Percentiles rank a stretch among this genome's conserved stretches.
Conservation (phyloP, 2,797 vertebrate species). For the Macropus fuliginosus region DNA sequence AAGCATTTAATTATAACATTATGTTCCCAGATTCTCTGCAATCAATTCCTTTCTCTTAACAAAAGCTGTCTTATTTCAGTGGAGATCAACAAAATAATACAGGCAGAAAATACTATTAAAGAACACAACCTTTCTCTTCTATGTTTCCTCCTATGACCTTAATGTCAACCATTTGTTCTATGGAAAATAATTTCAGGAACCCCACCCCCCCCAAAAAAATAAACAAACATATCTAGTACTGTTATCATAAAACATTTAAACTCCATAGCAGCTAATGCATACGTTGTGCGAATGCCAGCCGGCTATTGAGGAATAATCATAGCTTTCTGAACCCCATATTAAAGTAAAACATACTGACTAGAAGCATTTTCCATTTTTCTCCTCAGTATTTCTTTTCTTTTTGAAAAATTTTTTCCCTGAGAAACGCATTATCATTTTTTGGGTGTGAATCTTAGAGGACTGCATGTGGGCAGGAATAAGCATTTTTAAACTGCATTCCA, state of each 20-base stretch:
- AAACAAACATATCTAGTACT: conserved; percentile 36
- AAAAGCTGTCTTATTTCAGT: conserved; percentile 39
- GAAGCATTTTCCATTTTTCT: conserved; percentile 32
- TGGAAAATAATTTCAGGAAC: background rate
- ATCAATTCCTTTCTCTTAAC: background rate
- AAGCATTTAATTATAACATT: conserved; percentile 12
- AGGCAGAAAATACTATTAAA: conserved; percentile 16
- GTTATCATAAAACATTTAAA: conserved; percentile 38
- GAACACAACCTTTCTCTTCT: background rate
- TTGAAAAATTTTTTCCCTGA: conserved; percentile 28
- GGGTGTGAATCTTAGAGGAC: conserved; percentile 24
- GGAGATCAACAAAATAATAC: background rate
- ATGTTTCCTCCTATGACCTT: background rate
- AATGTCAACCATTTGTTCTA: conserved; percentile 10
- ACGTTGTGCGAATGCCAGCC: conserved; percentile 42
- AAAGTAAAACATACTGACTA: background rate
- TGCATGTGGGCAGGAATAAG: conserved; percentile 12
- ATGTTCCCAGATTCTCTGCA: background rate
- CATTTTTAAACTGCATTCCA: conserved; percentile 27
- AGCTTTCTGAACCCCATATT: conserved; percentile 35
- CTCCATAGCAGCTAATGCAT: conserved; percentile 23
- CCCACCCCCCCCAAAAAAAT: background rate
- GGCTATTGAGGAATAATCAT: conserved; percentile 53
- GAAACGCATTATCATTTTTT: conserved; percentile 33
- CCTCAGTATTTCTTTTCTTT: conserved; percentile 30